Percentiles rank a stretch among this genome's conserved stretches.
phyloP scores from a whole-genome alignment of 2,888 invertebrate species.

The Ennomos erosarius region DNA sequence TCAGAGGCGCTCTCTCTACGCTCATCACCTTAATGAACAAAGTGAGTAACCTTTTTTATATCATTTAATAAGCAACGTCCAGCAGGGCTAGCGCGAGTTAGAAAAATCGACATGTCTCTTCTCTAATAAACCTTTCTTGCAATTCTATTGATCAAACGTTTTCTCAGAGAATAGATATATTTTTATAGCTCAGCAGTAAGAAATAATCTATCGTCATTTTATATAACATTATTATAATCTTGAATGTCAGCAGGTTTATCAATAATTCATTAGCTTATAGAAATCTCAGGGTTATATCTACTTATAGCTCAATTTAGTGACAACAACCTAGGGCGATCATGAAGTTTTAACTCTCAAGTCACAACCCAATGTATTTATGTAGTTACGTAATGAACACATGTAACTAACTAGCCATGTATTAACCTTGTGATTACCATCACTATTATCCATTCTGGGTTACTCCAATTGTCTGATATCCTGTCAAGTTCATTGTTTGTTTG shows the following conservation, averaged over 20 bases:
- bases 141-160: no score
- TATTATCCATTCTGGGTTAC: constrained; percentile 46
- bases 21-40: constrained; percentile 85
- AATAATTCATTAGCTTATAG: constrained; percentile 44
- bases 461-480: constrained; percentile 52
- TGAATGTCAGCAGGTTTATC: constrained; percentile 35
- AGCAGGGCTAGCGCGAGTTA: no score
- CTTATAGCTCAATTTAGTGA: background rate
- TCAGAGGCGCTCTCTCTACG: constrained; percentile 86
- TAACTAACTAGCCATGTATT: constrained; percentile 15
- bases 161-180: no score
- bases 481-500: constrained; percentile 22
- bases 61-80: background rate
- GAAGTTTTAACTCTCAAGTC: background rate
- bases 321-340: background rate
- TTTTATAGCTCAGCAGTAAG: no score
- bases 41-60: constrained; percentile 58
- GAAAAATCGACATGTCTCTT: no score
- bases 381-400: constrained; percentile 2
- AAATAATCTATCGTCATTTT: background rate
- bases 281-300: constrained; percentile 27
- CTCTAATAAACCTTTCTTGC: no score
- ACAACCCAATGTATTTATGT: background rate
- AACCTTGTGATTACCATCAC: constrained; percentile 27
- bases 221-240: constrained; percentile 8